phyloP scores from a whole-genome alignment of 2,888 invertebrate genomes.

The Acanthoscelides obtectus region DNA sequence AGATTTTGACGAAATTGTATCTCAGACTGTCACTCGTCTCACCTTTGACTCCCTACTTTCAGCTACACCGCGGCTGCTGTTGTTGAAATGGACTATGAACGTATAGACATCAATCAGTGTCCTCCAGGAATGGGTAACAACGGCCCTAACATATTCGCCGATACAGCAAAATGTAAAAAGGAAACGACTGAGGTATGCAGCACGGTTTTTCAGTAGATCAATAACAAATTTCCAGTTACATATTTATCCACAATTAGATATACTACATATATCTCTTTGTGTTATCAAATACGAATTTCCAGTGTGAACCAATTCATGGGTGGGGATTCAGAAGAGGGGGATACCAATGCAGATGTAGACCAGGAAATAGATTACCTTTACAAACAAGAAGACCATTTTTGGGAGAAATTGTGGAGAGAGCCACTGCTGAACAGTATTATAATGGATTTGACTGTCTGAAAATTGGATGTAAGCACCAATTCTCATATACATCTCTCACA shows the following conservation, averaged over 20 bases:
- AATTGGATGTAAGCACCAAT: conserved; percentile 76
- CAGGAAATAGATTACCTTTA: conserved; percentile 81
- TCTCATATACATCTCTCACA: background rate
- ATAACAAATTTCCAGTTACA: no score
- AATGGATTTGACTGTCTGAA: conserved; percentile 85
- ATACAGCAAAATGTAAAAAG: conserved; percentile 86
- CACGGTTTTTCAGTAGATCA: no score
- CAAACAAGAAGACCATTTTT: conserved; percentile 85
- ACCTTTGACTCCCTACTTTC: no score
- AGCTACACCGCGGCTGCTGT: conserved; percentile 90
- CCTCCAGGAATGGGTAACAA: conserved; percentile 84
- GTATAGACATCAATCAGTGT: conserved; percentile 97
- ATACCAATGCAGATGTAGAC: conserved; percentile 89
- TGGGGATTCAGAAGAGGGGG: conserved; percentile 95
- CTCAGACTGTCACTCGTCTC: no score
- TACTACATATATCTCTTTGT: no score
- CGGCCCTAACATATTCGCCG: conserved; percentile 81
- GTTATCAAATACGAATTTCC: conserved; percentile 19
- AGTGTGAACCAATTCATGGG: conserved; percentile 95
- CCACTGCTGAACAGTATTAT: conserved; percentile 89
- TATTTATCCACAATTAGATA: no score
- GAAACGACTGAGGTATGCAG: conserved; percentile 77
- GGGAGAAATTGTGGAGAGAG: conserved; percentile 90
- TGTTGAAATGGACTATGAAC: conserved; percentile 92
- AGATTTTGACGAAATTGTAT: no score